phyloP scores from a whole-genome alignment of 2,113 vertebrate genomes.

The Brachypodius melanocephalos region DNA sequence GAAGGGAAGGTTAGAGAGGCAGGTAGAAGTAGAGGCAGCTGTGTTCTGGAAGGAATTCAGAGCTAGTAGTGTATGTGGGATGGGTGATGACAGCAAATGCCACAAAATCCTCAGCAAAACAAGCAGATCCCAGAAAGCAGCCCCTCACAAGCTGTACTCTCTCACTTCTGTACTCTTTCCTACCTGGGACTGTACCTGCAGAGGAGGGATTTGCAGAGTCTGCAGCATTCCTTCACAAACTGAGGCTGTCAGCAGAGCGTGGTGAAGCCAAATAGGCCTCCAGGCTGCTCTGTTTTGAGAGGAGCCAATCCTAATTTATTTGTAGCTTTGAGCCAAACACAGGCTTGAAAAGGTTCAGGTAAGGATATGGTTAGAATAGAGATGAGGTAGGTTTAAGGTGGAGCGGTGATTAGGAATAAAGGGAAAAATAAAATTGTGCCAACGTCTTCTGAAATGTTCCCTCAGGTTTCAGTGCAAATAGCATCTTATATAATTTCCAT shows the following conservation, averaged over 20 bases:
- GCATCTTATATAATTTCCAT: neutral
- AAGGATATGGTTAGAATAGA: neutral
- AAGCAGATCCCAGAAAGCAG: neutral
- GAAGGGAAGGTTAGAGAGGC: neutral
- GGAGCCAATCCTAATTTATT: neutral
- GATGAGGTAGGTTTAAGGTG: neutral
- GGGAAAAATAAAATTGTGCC: neutral
- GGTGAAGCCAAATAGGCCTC: neutral
- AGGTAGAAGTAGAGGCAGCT: neutral
- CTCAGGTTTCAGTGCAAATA: neutral
- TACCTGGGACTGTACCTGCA: neutral
- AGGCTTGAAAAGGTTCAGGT: neutral
- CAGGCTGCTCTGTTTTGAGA: neutral
- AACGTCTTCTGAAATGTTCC: neutral
- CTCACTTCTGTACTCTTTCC: neutral
- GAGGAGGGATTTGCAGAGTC: neutral
- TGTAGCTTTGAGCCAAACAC: neutral
- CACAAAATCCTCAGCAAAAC: neutral
- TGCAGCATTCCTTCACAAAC: neutral
- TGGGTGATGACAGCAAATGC: neutral
- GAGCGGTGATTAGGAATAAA: neutral
- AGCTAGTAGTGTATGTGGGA: neutral
- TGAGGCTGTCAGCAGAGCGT: neutral
- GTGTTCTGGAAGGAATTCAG: neutral
- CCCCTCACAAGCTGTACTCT: neutral